Conservation (phyloP, 2,113 vertebrate species). For the Fregetta grallaria region DNA sequence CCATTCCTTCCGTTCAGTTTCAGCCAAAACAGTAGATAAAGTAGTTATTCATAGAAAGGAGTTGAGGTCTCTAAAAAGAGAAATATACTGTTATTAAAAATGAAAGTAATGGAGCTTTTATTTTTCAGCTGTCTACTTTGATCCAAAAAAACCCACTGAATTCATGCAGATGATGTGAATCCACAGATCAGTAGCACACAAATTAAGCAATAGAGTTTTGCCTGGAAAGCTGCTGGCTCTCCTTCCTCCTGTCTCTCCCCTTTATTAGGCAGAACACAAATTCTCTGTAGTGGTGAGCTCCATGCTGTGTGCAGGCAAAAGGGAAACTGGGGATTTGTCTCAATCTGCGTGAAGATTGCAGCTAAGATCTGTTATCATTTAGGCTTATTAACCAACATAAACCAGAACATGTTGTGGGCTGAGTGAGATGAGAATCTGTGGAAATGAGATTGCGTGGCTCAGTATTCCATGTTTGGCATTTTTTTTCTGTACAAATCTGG, state of each 20-base stretch:
- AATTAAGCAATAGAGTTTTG: neutral
- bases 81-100: neutral
- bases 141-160: neutral
- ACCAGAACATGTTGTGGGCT: neutral
- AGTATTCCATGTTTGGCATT: neutral
- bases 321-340: neutral
- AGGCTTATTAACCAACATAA: neutral
- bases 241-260: neutral
- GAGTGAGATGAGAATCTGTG: neutral
- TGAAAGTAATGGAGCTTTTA: neutral
- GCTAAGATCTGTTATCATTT: neutral
- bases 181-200: neutral
- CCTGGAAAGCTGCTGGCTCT: neutral
- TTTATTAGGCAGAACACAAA: neutral
- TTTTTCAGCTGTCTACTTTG: neutral
- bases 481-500: neutral
- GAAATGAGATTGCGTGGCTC: neutral
- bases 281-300: neutral
- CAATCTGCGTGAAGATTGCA: neutral
- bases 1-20: neutral
- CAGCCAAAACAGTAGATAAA: neutral
- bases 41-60: neutral
- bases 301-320: neutral
- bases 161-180: neutral
- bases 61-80: neutral